A percentile compares a stretch with the other conserved stretches of the same genome.
These are phyloP conservation scores for Pseudococcus viburni DNA, from an alignment of 2,888 invertebrate species.

Conservation along the genomic window DNA sequence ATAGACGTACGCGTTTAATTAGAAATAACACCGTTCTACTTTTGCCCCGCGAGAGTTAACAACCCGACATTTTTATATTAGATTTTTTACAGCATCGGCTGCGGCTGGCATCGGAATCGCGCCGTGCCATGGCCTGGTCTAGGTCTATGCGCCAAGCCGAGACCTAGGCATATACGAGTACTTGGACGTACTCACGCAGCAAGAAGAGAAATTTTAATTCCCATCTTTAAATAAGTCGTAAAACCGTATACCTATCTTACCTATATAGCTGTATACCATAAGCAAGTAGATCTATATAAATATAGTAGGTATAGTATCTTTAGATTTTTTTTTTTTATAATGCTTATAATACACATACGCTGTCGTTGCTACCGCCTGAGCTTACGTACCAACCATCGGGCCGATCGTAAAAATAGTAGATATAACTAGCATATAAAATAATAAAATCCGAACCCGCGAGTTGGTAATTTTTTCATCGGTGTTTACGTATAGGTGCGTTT, in stretches of 20 bases:
- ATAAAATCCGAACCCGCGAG: not conserved
- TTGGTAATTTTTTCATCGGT: not conserved
- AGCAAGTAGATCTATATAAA: not conserved
- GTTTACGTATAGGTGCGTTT: not conserved
- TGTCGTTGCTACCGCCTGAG: not conserved
- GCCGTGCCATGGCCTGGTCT: no score
- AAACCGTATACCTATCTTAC: not conserved
- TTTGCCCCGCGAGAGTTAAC: constrained; percentile 2
- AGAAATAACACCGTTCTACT: constrained; percentile 5
- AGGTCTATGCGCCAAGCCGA: no score
- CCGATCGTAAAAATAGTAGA: not conserved
- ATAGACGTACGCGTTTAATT: not conserved
- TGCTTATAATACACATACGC: not conserved
- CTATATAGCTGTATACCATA: not conserved
- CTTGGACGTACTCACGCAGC: not conserved
- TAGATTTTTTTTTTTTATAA: not conserved
- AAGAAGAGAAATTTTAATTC: constrained; percentile 16
- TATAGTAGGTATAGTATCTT: not conserved
- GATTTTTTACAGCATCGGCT: not conserved
- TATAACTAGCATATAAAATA: constrained; percentile 11
- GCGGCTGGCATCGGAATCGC: no score
- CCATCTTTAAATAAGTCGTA: constrained; percentile 8
- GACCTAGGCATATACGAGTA: no score
- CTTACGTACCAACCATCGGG: not conserved
- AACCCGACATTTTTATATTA: constrained; percentile 6